phyloP scores from a whole-genome alignment of 2,113 vertebrate genomes.

The Aix galericulata region DNA sequence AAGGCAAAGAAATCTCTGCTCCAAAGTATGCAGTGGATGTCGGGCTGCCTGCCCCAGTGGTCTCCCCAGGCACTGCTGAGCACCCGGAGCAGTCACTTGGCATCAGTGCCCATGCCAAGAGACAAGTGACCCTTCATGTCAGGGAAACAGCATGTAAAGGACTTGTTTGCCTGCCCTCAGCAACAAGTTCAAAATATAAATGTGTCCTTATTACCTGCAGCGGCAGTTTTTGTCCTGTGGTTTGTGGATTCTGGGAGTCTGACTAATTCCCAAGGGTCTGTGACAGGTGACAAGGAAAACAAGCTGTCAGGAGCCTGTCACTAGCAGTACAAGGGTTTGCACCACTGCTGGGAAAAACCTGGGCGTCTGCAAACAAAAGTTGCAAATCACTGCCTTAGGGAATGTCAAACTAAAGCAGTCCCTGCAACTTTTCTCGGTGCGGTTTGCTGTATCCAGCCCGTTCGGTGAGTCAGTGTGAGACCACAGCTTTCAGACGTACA shows the following conservation, averaged over 20 bases:
- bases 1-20: neutral
- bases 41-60: neutral
- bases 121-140: rapidly evolving
- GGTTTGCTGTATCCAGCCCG: neutral
- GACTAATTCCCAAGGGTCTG: neutral
- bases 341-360: neutral
- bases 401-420: neutral
- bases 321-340: neutral
- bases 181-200: neutral
- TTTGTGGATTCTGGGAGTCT: neutral
- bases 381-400: neutral
- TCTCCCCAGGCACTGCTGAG: neutral
- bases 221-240: neutral
- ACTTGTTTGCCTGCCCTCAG: neutral
- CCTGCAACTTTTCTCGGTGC: neutral
- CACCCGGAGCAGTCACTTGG: neutral
- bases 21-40: rapidly evolving
- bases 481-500: neutral
- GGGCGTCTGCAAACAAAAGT: neutral
- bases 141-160: neutral
- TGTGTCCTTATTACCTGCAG: neutral
- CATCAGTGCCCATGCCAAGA: neutral
- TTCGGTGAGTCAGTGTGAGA: neutral
- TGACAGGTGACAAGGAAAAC: neutral
- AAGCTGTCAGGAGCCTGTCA: neutral